A percentile compares a stretch with the other conserved stretches of the same genome.
Conservation (phyloP, 2,888 invertebrate genomes). For the Mimachlamys varia region DNA sequence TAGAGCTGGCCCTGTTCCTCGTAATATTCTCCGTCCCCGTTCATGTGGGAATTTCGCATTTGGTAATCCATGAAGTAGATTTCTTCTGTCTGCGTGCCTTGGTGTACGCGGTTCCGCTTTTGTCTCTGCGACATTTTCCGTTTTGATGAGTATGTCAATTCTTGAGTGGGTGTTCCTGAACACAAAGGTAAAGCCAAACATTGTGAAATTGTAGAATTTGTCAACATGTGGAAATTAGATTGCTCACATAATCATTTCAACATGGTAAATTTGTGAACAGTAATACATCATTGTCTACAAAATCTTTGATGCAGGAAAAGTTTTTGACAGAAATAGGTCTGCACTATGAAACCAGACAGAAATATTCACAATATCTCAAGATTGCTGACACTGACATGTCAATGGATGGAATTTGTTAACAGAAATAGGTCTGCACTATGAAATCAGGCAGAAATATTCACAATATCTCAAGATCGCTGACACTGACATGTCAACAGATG, state of each 20-base stretch:
- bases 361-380: background rate
- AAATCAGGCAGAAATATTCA: too few species aligned
- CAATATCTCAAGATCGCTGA: background rate
- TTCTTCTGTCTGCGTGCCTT: constrained; percentile 75
- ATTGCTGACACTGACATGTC: background rate
- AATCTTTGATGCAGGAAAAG: too few species aligned
- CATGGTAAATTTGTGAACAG: background rate
- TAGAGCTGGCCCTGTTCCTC: constrained; percentile 75
- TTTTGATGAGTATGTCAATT: constrained; percentile 76
- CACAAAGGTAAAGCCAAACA: background rate
- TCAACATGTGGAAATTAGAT: background rate
- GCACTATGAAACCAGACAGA: too few species aligned
- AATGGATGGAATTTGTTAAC: too few species aligned
- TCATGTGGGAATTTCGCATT: constrained; percentile 57
- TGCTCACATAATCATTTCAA: background rate
- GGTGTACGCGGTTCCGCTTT: constrained; percentile 67
- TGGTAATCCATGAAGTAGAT: constrained; percentile 65
- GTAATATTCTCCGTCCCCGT: constrained; percentile 72
- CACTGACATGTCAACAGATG: background rate
- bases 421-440: too few species aligned
- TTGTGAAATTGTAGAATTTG: background rate
- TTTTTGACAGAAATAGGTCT: too few species aligned
- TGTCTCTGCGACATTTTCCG: constrained; percentile 79
- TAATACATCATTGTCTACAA: background rate
- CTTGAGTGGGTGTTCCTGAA: constrained; percentile 65